Evolutionary conservation across 1,140 invertebrate genomes (phyloP).

Genomic region (Drosophila virilis): DNA sequence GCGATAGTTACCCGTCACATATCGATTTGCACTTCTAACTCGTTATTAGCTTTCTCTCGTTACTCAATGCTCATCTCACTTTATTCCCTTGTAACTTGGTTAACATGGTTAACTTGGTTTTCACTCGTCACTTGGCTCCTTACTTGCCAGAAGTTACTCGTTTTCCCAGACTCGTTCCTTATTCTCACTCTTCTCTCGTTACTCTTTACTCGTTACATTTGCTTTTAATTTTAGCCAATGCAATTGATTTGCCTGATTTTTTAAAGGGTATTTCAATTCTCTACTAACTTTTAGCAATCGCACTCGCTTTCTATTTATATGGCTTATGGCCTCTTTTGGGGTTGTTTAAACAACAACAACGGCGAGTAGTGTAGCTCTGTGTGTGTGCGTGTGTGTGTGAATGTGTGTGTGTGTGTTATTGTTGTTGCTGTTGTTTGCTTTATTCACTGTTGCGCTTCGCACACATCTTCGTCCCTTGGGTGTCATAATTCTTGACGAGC

Average conservation of each 20-base stretch:
- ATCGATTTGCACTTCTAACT: background rate
- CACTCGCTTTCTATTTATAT: constrained; percentile 11
- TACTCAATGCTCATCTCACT: too few species aligned
- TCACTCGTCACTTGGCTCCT: background rate
- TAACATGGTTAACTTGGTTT: too few species aligned
- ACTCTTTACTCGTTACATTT: background rate
- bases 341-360: constrained; percentile 42
- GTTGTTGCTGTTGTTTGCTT: constrained; percentile 30
- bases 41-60: background rate
- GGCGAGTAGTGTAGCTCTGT: constrained; percentile 9
- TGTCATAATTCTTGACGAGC: constrained; percentile 84
- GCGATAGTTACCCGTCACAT: background rate
- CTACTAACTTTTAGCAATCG: background rate
- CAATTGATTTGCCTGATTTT: too few species aligned
- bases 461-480: constrained; percentile 76
- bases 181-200: background rate
- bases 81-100: background rate
- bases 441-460: constrained; percentile 56
- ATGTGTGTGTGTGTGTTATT: background rate
- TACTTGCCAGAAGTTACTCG: background rate
- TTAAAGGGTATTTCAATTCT: constrained; percentile 13
- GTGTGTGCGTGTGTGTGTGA: background rate
- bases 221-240: too few species aligned
- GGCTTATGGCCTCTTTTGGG: constrained; percentile 25
- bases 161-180: too few species aligned